Percentiles rank a stretch among this genome's conserved stretches.
Evolutionary conservation across 2,797 vertebrate species (phyloP).

Genomic region (Netta rufina): DNA sequence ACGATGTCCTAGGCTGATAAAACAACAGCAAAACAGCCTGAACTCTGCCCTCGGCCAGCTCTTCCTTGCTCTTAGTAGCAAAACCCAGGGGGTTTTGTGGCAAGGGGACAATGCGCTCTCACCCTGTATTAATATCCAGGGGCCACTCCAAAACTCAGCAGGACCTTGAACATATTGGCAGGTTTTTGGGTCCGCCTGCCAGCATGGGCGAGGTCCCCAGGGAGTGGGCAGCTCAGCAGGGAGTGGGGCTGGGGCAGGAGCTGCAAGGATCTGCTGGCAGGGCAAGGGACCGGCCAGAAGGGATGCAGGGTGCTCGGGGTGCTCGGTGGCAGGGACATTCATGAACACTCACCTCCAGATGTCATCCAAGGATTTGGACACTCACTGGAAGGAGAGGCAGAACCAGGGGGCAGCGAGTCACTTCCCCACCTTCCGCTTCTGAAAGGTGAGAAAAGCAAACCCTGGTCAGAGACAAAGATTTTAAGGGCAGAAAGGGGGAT

Average conservation of each 20-base stretch:
- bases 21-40: background rate
- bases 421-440: constrained; percentile 32
- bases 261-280: background rate
- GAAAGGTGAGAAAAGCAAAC: background rate
- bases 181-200: background rate
- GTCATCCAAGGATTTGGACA: constrained; percentile 49
- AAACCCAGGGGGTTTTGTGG: background rate
- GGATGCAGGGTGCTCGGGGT: background rate
- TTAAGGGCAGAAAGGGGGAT: background rate
- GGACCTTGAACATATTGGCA: background rate
- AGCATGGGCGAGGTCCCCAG: background rate
- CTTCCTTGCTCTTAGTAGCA: background rate
- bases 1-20: background rate
- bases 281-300: background rate
- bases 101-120: background rate
- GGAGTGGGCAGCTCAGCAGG: too few relatives aligned
- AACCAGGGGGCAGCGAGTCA: constrained; percentile 57
- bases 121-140: background rate
- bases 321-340: background rate
- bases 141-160: background rate
- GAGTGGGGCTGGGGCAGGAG: background rate
- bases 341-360: constrained; percentile 24
- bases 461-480: background rate
- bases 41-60: background rate
- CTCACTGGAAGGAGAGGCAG: constrained; percentile 65